A percentile compares a stretch with the other conserved stretches of the same genome.
Conservation (phyloP, 2,113 vertebrate species). For the Nesoenas mayeri region DNA sequence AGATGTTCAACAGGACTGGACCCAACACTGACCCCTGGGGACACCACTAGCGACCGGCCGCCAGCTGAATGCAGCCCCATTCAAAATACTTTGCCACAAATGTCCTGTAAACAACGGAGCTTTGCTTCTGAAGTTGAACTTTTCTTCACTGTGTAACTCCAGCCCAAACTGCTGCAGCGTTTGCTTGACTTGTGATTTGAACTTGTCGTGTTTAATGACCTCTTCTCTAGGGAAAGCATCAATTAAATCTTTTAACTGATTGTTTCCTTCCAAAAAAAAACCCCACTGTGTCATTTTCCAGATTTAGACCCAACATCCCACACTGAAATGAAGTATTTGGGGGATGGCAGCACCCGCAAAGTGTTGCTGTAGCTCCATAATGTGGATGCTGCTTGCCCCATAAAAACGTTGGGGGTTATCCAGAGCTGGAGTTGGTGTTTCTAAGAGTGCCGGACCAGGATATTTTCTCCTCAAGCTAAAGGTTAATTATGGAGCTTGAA, state of each 20-base stretch:
- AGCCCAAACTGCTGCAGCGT: background rate
- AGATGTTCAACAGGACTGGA: too few relatives aligned
- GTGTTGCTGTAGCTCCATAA: background rate
- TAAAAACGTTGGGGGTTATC: background rate
- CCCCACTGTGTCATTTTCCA: background rate
- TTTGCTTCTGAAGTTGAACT: background rate
- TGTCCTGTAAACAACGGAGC: too few relatives aligned
- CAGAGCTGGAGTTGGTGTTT: background rate
- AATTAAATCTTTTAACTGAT: background rate
- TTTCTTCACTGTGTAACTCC: background rate
- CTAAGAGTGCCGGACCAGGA: background rate
- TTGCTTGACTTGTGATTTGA: background rate
- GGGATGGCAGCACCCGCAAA: background rate
- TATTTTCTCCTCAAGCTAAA: background rate
- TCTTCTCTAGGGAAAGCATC: background rate
- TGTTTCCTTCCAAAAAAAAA: background rate
- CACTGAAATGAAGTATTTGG: background rate
- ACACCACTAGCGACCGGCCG: too few relatives aligned
- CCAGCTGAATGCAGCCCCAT: too few relatives aligned
- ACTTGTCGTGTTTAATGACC: background rate
- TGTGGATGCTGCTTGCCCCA: background rate
- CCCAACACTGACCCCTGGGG: too few relatives aligned
- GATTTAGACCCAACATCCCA: background rate
- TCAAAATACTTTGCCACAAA: background rate
- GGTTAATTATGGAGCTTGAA: background rate